Percentiles rank a stretch among this genome's conserved stretches.
Evolutionary conservation across 2,888 invertebrate species (phyloP).

Genomic region (Altica lythri): DNA sequence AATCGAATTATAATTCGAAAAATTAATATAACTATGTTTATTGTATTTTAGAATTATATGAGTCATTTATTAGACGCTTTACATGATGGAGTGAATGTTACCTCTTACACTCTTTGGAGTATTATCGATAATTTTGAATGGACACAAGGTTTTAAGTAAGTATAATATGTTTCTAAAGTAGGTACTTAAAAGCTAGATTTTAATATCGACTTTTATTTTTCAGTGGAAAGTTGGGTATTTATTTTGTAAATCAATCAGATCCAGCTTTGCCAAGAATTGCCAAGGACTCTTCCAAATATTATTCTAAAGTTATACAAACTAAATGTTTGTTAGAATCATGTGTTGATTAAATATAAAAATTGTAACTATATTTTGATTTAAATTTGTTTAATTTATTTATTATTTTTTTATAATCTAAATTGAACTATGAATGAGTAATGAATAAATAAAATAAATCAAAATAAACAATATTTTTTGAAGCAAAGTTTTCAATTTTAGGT

Average conservation of each 20-base stretch:
- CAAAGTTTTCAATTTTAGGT: no score
- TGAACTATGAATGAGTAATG: no score
- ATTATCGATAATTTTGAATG: conserved; percentile 69
- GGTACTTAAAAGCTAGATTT: background rate
- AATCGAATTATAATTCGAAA: conserved; percentile 35
- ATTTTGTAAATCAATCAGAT: conserved; percentile 67
- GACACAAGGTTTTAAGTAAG: conserved; percentile 60
- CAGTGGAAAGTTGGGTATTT: conserved; percentile 69
- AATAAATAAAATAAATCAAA: no score
- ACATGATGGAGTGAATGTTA: conserved; percentile 55
- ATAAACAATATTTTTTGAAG: no score
- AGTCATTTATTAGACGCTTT: conserved; percentile 42
- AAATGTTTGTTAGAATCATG: conserved; percentile 31
- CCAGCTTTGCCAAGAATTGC: conserved; percentile 61
- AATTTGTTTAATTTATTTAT: no score
- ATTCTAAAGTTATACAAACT: conserved; percentile 30
- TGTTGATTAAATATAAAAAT: no score
- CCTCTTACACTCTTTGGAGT: conserved; percentile 65
- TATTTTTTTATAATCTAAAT: no score
- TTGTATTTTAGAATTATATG: conserved; percentile 43
- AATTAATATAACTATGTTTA: background rate
- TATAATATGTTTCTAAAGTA: background rate
- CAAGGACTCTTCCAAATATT: conserved; percentile 33
- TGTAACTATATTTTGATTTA: no score
- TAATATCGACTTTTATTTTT: conserved; percentile 61